Evolutionary conservation across 2,113 vertebrate genomes (phyloP), one percentile per base, ranked within the genome.

Genomic region (Caretta caretta): DNA sequence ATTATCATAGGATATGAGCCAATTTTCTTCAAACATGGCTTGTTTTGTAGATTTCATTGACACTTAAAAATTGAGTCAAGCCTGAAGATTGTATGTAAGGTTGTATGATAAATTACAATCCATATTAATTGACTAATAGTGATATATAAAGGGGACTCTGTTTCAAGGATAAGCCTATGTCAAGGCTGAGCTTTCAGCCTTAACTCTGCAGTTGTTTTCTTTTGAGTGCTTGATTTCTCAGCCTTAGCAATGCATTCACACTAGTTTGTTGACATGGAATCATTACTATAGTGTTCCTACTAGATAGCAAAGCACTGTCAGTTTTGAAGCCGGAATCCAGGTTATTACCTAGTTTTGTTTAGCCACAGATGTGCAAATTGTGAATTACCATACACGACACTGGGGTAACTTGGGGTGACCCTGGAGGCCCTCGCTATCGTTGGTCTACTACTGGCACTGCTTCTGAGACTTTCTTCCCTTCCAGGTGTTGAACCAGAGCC

Each of bases 401-500:
- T 16, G 22, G 57, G 48, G 57, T 42, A 31, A 12, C 5, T 42
- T 86, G 46, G 84, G 25, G 13, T 4, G 91, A 38, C 57, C 84
- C 48, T 11, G 11, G 48, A 86, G 53, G 62, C 86, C 29, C 86
- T 84, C 48, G 4, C n/a, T 38, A 48, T 90, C 83, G 8, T 16
- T 78, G 38, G 24, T 81, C 17, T 59, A 10, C 35, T 83, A 27
- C 50, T 89, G 75, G n/a, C 9, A 89, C 46, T 93, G 46, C 53
- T 87, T 91, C 79, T 93, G 80, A 94, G 92, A 86, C 5, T 78
- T 46, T 8, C 87, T 95, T 97, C 72, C 90, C 54, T 97, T 84
- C 46, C 83, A 99, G 99, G 99, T 62, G 99, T 99, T 92, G 99
- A 99, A 82, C 99, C 99, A 35, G 99, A 99, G 94, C 99, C 99